phyloP scores from a whole-genome alignment of 2,888 invertebrate species.

The Archips crataeganus region DNA sequence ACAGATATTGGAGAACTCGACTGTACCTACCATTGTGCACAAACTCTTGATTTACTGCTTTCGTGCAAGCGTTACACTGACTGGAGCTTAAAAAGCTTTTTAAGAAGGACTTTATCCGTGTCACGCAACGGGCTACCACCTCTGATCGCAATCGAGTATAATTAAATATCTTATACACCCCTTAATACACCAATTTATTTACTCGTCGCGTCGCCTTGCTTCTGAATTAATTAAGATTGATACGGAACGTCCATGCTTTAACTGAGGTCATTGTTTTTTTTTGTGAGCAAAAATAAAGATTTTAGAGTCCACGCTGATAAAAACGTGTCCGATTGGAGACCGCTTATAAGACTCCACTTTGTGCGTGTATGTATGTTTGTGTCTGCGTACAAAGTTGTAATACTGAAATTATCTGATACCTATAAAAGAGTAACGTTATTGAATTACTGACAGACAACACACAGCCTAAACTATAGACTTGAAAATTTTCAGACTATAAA shows the following conservation, averaged over 20 bases:
- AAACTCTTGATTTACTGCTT: slow-evolving; percentile 40
- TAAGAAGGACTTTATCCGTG: slow-evolving; percentile 67
- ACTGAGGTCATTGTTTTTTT: slow-evolving; percentile 58
- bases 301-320: slow-evolving; percentile 39
- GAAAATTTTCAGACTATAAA: too few relatives aligned
- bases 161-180: slow-evolving; percentile 81
- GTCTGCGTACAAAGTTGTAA: too few relatives aligned
- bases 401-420: too few relatives aligned
- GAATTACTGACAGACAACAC: too few relatives aligned
- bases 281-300: slow-evolving; percentile 52
- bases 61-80: slow-evolving; percentile 52
- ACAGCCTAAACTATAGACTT: too few relatives aligned
- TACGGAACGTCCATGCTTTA: slow-evolving; percentile 60
- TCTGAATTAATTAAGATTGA: slow-evolving; percentile 82
- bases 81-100: slow-evolving; percentile 55
- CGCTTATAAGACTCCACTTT: background rate
- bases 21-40: background rate
- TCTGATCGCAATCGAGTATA: slow-evolving; percentile 77
- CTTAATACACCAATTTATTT: slow-evolving; percentile 81
- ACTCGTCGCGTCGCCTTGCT: slow-evolving; percentile 60
- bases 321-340: background rate
- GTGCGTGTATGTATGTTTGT: background rate
- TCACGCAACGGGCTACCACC: slow-evolving; percentile 74
- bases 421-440: too few relatives aligned
- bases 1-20: too few relatives aligned